Evolutionary conservation across 2,113 vertebrate genomes (phyloP).

Genomic region (Oplegnathus fasciatus): DNA sequence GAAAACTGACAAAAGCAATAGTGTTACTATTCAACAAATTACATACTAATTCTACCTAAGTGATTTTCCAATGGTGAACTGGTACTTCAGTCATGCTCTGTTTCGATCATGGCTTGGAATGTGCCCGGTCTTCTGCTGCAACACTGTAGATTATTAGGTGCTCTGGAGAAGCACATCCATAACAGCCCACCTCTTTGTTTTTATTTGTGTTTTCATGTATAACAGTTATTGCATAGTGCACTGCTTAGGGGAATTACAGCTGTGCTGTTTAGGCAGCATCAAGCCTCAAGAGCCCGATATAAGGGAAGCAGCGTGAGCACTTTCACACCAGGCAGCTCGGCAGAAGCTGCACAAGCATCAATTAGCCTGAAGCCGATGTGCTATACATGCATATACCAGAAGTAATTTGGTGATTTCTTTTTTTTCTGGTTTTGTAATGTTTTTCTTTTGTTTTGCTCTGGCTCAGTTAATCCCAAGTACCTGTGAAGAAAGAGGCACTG

Average conservation of each 20-base stretch:
- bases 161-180: conserved; percentile 20
- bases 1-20: conserved; percentile 6
- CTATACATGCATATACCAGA: conserved; percentile 35
- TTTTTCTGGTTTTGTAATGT: conserved; percentile 28
- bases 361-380: conserved; percentile 56
- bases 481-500: conserved; percentile 73
- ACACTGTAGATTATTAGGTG: conserved; percentile 18
- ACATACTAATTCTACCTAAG: background rate
- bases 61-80: background rate
- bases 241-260: conserved; percentile 58
- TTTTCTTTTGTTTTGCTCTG: conserved; percentile 66
- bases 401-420: conserved; percentile 18
- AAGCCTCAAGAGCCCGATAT: conserved; percentile 51
- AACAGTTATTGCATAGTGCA: conserved; percentile 55
- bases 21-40: conserved; percentile 4
- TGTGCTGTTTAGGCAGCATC: conserved; percentile 63
- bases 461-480: conserved; percentile 72
- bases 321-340: conserved; percentile 52
- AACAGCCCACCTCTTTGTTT: conserved; percentile 40
- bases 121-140: background rate
- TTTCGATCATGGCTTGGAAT: background rate
- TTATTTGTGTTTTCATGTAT: conserved; percentile 49
- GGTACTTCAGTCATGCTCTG: background rate
- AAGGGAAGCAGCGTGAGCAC: conserved; percentile 48
- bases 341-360: conserved; percentile 36